These are phyloP conservation scores for Zophobas atratus DNA, from an alignment of 1,140 invertebrate genomes.

Conservation along the genomic window DNA sequence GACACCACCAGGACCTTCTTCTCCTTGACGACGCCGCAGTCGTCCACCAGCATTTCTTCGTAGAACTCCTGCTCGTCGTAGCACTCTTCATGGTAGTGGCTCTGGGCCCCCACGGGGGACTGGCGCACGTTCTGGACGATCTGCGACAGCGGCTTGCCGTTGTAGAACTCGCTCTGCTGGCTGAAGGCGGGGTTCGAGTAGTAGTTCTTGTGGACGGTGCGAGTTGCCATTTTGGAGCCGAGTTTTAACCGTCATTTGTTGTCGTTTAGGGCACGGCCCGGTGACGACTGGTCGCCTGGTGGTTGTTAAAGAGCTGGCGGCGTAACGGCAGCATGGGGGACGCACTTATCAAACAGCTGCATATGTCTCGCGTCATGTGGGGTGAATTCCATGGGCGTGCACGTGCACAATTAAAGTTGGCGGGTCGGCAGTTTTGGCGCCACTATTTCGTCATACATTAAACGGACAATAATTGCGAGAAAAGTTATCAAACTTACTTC, in stretches of 20 bases:
- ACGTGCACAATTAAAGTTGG: not conserved
- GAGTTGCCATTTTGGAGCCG: constrained; percentile 51
- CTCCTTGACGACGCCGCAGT: constrained; percentile 62
- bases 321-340: constrained; percentile 62
- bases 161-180: constrained; percentile 79
- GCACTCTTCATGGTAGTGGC: constrained; percentile 56
- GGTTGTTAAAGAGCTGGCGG: constrained; percentile 53
- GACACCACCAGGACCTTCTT: constrained; percentile 58
- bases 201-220: constrained; percentile 62
- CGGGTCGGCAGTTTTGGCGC: not conserved
- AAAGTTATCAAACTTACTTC: no score
- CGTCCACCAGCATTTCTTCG: constrained; percentile 67
- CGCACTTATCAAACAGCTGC: constrained; percentile 61
- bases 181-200: constrained; percentile 86
- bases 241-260: constrained; percentile 49
- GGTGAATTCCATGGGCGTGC: constrained; percentile 65
- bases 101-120: constrained; percentile 65
- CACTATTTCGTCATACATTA: not conserved
- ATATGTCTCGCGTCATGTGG: constrained; percentile 65
- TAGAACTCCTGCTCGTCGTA: constrained; percentile 66
- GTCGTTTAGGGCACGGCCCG: constrained; percentile 52
- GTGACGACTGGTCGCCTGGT: constrained; percentile 62
- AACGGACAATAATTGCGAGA: no score
- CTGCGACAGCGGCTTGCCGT: constrained; percentile 66
- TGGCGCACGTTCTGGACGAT: constrained; percentile 66